Evolutionary conservation across 1,140 invertebrate species (phyloP).

Genomic region (Lycorma delicatula): DNA sequence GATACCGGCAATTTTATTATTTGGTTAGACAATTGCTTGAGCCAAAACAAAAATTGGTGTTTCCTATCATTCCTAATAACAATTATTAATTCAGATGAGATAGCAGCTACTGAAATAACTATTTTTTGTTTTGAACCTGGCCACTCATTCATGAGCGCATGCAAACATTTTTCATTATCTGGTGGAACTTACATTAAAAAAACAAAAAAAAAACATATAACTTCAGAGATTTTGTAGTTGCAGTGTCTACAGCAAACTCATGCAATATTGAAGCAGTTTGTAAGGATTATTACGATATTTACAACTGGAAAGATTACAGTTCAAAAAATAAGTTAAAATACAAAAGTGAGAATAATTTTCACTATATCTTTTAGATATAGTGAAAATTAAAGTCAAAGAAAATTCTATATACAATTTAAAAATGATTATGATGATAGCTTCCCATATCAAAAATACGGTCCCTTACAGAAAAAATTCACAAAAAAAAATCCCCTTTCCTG

Average conservation of each 20-base stretch:
- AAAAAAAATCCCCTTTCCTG: no score
- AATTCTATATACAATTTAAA: no score
- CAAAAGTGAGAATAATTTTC: no score
- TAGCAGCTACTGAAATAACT: slow-evolving; percentile 25
- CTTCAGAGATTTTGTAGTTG: slow-evolving; percentile 5
- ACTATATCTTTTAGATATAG: no score
- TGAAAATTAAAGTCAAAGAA: no score
- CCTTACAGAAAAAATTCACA: no score
- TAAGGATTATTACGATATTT: not conserved
- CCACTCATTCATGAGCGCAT: slow-evolving; percentile 33
- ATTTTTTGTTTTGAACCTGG: slow-evolving; percentile 29
- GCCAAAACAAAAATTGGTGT: slow-evolving; percentile 24
- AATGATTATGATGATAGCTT: no score
- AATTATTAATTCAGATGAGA: slow-evolving; percentile 15
- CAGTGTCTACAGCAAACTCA: not conserved
- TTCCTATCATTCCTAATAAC: slow-evolving; percentile 15
- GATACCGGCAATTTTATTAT: slow-evolving; percentile 16
- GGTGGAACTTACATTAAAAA: not conserved
- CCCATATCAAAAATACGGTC: no score
- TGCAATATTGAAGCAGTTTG: not conserved
- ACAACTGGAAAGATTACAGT: not conserved
- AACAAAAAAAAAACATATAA: slow-evolving; percentile 3
- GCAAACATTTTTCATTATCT: slow-evolving; percentile 31
- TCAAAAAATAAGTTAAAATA: not conserved
- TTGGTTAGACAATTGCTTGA: slow-evolving; percentile 28